These are phyloP conservation scores for rabbit (Oryctolagus cuniculus) DNA, from an alignment of 2,113 vertebrate genomes.

Conservation along the genomic window mOryCun1.1 NC_091433.1:182277501-182278000, in stretches of 20 bases:
- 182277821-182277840: background rate
- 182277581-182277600: background rate
- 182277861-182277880: constrained; percentile 8
- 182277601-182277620: background rate
- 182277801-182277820: background rate
- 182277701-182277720: background rate
- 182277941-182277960: background rate
- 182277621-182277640: background rate
- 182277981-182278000: background rate
- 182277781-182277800: background rate
- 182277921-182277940: background rate
- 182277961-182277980: background rate
- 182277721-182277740: background rate
- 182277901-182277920: background rate
- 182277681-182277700: background rate
- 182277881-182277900: background rate
- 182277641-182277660: background rate
- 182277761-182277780: background rate
- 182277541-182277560: constrained; percentile 34
- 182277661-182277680: background rate
- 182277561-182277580: background rate
- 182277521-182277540: background rate
- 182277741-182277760: background rate
- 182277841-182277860: background rate
- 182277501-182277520: constrained; percentile 20